These are phyloP conservation scores for Macquaria australasica DNA, from an alignment of 2,113 vertebrate genomes.

Conservation along the genomic window DNA sequence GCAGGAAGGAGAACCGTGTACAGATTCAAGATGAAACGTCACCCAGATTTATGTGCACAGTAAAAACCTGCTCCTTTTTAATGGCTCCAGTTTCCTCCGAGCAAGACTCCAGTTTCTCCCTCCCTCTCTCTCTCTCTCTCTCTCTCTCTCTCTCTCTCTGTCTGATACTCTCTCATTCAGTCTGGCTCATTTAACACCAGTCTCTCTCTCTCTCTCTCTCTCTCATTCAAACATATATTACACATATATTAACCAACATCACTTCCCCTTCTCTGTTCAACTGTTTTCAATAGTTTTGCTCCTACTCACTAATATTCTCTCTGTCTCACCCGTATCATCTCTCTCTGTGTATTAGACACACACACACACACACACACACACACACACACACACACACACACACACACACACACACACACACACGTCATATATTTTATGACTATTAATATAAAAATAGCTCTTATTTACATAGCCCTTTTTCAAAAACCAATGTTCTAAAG, in stretches of 20 bases:
- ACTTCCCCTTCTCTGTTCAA: conserved; percentile 1
- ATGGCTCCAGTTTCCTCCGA: conserved; percentile 78
- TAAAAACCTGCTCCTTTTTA: conserved; percentile 83
- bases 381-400: too few species aligned
- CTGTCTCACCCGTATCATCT: too few species aligned
- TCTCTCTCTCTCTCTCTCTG: conserved; percentile 43
- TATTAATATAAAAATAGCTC: not conserved
- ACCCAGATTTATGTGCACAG: conserved; percentile 83
- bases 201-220: too few species aligned
- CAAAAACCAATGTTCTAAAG: too few species aligned
- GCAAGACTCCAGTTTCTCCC: conserved; percentile 58
- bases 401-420: too few species aligned
- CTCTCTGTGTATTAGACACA: too few species aligned
- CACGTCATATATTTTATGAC: not conserved
- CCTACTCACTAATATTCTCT: not conserved
- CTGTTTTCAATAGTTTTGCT: too few species aligned
- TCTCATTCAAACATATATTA: too few species aligned
- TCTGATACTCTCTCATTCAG: conserved; percentile 10
- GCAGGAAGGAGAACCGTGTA: conserved; percentile 78
- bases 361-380: too few species aligned
- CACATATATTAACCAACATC: not conserved
- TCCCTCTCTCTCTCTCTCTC: conserved; percentile 42
- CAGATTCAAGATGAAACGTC: conserved; percentile 84
- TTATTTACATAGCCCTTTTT: not conserved
- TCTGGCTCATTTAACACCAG: conserved; percentile 60